Evolutionary conservation across 2,797 vertebrate genomes (phyloP), one percentile per base, ranked within the genome.

Genomic region (Hippoglossus hippoglossus): DNA sequence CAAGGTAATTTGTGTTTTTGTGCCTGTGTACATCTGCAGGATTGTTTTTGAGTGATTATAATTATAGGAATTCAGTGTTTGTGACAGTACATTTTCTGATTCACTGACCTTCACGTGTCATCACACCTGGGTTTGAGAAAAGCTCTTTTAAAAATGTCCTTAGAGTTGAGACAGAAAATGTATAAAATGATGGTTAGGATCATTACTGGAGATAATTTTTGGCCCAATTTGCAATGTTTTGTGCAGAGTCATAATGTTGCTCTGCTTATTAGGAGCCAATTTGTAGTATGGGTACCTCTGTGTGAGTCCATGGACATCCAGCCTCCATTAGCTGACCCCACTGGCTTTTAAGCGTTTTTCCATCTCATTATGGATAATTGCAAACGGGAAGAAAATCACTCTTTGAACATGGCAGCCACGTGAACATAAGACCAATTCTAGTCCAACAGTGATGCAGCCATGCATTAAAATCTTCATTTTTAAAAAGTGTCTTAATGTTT

Each of bases 1-100:
- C 91, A 99, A 99, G 86, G 93, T 93, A 77, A 96, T 61, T 25
- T 28, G 10, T 50, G 22, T 56, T 54, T 80, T 34, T 60, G 16
- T 63, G 16, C 67, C 10, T 60, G 46, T 25, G 31, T 5, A 47
- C 6, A 18, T 63, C 7, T 64, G n/a, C 52, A 54, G 8, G 24
- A 59, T 9, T 63, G 21, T 4, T 39, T 34, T 4, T 53, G 57
- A 62, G 46, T 31, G 50, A 34, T 16, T 16, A 63, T 19, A 64
- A 24, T 22, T 36, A 4, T 3, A 6, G 9, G 10, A 64, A 51
- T 51, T 50, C 18, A 52, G 18, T 16, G 41, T 52, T 25, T 44
- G 41, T 44, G 41, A 44, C 15, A 6, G 41, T 44, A 18, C 13
- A 18, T 44, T 44, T 44, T 44, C 41, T 6, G 15, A 44, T 44